Percentiles rank a stretch among this genome's conserved stretches.
Conservation (phyloP, 2,888 invertebrate species). For the Phaedon cochleariae region DNA sequence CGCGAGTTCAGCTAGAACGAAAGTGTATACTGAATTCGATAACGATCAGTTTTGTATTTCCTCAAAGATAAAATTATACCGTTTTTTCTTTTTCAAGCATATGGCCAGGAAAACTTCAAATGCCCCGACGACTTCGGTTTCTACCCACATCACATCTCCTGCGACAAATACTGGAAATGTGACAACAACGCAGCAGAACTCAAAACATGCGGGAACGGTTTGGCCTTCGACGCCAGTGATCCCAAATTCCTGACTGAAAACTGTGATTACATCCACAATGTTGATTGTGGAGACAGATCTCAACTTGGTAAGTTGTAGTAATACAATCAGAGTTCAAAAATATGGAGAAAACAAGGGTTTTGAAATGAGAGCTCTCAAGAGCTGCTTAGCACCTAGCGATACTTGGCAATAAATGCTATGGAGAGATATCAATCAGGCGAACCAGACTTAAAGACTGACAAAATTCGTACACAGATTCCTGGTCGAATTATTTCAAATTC, state of each 20-base stretch:
- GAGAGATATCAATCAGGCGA: too few relatives aligned
- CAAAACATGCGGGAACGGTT: constrained; percentile 93
- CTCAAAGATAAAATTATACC: too few relatives aligned
- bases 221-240: constrained; percentile 90
- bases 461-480: too few relatives aligned
- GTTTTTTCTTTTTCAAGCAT: constrained; percentile 64
- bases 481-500: too few relatives aligned
- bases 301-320: constrained; percentile 77
- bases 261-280: constrained; percentile 95
- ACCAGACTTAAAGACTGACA: too few relatives aligned
- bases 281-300: constrained; percentile 88
- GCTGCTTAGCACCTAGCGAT: too few relatives aligned
- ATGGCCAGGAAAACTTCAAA: constrained; percentile 86
- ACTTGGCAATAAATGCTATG: too few relatives aligned
- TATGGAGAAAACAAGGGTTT: neutral
- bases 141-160: constrained; percentile 88
- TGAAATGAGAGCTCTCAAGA: too few relatives aligned
- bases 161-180: constrained; percentile 97
- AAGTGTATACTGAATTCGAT: too few relatives aligned
- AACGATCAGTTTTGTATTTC: too few relatives aligned
- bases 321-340: neutral
- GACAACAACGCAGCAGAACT: constrained; percentile 88
- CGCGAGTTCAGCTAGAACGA: too few relatives aligned
- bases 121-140: constrained; percentile 95
- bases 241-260: constrained; percentile 91